Conservation (phyloP, 2,113 vertebrate genomes). For the Zapornia atra region DNA sequence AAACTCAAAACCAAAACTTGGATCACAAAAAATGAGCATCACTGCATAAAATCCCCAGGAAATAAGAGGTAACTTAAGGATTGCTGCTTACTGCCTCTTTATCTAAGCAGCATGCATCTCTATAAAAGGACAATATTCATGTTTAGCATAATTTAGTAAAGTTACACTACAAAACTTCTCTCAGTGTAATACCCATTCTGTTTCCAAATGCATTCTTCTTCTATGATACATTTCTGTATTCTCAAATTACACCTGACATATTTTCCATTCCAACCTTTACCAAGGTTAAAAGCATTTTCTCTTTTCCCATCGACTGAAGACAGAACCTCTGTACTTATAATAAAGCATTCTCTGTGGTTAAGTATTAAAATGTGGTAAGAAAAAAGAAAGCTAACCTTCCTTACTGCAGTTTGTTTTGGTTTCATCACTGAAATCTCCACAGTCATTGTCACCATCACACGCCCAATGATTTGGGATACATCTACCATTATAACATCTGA, state of each 20-base stretch:
- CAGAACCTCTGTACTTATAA: neutral
- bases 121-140: neutral
- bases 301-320: neutral
- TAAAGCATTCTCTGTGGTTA: neutral
- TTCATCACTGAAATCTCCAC: constrained; percentile 96
- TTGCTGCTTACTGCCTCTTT: neutral
- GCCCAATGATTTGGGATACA: constrained; percentile 94
- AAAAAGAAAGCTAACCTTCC: constrained; percentile 75
- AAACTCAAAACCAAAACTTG: neutral
- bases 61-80: neutral
- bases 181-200: neutral
- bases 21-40: neutral
- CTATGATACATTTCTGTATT: neutral
- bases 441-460: constrained; percentile 97
- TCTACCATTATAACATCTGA: constrained; percentile 88
- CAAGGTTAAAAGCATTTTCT: neutral
- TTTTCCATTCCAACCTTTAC: neutral
- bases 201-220: neutral
- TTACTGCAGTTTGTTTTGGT: constrained; percentile 84
- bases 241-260: neutral
- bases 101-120: neutral
- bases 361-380: neutral
- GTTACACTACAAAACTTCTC: neutral
- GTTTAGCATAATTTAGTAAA: neutral
- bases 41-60: neutral